Percentiles rank a stretch among this genome's conserved stretches.
Evolutionary conservation across 2,797 vertebrate species (phyloP).

Genomic region (Myiothlypis coronata): DNA sequence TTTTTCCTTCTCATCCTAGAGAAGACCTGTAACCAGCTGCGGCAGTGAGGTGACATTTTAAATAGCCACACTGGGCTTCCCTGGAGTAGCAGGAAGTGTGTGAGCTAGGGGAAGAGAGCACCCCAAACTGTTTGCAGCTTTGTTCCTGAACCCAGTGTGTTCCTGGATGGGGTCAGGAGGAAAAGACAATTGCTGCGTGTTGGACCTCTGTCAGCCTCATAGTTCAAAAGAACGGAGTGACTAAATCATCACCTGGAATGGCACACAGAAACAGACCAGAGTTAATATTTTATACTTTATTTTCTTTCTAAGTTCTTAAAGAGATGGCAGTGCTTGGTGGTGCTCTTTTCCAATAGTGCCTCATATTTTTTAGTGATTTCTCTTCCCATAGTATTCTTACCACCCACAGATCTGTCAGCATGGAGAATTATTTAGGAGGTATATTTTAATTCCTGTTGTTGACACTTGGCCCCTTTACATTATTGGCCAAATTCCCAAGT

Average conservation of each 20-base stretch:
- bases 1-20: background rate
- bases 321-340: background rate
- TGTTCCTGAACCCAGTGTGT: rapidly evolving
- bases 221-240: background rate
- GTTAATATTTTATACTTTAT: background rate
- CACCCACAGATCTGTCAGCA: background rate
- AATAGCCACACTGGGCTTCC: background rate
- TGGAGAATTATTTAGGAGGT: background rate
- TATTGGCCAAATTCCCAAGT: background rate
- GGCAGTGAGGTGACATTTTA: background rate
- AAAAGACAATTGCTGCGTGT: rapidly evolving
- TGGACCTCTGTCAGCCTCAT: background rate
- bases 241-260: background rate
- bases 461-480: background rate
- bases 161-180: background rate
- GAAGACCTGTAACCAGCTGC: background rate
- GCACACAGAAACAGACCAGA: background rate
- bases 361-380: background rate
- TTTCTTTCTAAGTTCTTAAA: background rate
- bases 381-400: background rate
- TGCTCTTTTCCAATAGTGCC: background rate
- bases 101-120: background rate
- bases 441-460: background rate
- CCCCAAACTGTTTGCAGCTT: background rate
- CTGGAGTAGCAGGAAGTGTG: background rate